A percentile compares a stretch with the other conserved stretches of the same genome.
These are phyloP conservation scores for Sciurus carolinensis DNA, from an alignment of 2,797 vertebrate species.

Conservation along the genomic window DNA sequence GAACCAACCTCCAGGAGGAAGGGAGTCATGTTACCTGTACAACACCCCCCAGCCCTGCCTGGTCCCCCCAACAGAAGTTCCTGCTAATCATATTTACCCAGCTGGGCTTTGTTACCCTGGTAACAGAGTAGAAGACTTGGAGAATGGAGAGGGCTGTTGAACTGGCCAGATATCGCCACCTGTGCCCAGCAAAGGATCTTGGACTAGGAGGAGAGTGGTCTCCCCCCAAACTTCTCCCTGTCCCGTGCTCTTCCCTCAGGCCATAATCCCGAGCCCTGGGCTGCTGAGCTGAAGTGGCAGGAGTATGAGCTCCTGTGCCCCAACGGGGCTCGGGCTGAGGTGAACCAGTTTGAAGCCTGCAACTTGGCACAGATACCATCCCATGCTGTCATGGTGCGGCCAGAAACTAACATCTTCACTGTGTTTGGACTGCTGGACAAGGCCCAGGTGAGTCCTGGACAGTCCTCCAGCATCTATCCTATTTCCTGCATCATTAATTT, in stretches of 20 bases:
- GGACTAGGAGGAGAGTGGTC: background rate
- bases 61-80: accelerated
- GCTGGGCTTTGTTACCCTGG: background rate
- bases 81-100: background rate
- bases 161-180: background rate
- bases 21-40: background rate
- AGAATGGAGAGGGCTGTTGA: background rate
- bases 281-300: constrained; percentile 88
- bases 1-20: no score
- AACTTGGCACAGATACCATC: constrained; percentile 95
- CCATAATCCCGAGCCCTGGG: constrained; percentile 92
- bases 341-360: constrained; percentile 92
- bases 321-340: constrained; percentile 93
- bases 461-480: background rate
- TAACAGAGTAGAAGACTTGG: background rate
- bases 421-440: constrained; percentile 94
- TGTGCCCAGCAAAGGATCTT: background rate
- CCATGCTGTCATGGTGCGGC: constrained; percentile 96
- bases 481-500: background rate
- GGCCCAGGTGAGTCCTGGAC: constrained; percentile 92
- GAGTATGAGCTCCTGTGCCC: constrained; percentile 96
- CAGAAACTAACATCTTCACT: constrained; percentile 91
- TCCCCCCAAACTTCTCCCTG: background rate
- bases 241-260: constrained; percentile 87
- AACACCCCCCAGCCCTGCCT: accelerated